Percentiles rank a stretch among this genome's conserved stretches.
Conservation (phyloP, 2,888 invertebrate species). For the Entomobrya multifasciata region DNA sequence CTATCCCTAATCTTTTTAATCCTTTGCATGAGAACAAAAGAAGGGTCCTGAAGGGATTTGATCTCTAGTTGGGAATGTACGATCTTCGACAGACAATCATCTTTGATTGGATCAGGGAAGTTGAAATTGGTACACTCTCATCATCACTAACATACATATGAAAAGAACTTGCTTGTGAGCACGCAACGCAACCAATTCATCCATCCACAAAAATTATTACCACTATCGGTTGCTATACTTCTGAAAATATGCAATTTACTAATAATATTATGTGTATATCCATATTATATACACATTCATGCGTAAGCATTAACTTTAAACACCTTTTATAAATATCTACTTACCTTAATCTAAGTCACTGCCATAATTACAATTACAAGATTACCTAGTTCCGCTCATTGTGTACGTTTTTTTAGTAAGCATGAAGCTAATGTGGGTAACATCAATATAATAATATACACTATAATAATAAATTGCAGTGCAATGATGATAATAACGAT, state of each 20-base stretch:
- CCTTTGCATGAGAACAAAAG: no score
- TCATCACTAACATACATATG: slow-evolving; percentile 33
- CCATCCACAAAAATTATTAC: no score
- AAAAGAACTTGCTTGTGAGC: no score
- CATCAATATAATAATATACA: slow-evolving; percentile 29
- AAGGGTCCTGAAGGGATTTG: no score
- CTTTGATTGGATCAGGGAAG: no score
- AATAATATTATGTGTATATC: no score
- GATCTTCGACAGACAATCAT: no score
- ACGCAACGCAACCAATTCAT: not conserved
- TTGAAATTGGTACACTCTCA: slow-evolving; percentile 56
- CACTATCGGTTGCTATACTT: no score
- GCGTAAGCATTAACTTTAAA: no score
- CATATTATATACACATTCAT: no score
- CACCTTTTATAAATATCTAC: not conserved
- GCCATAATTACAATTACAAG: slow-evolving; percentile 19
- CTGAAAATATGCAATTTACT: no score
- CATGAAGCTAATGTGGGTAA: slow-evolving; percentile 25
- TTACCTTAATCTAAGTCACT: not conserved
- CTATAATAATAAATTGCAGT: not conserved
- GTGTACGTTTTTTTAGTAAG: slow-evolving; percentile 36
- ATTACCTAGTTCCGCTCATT: slow-evolving; percentile 58
- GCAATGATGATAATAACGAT: slow-evolving; percentile 28
- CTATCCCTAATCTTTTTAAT: no score
- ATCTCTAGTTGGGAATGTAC: not conserved